Evolutionary conservation across 2,888 invertebrate genomes (phyloP), one percentile per base, ranked within the genome.

Genomic region (Blastobasis lacticolella): DNA sequence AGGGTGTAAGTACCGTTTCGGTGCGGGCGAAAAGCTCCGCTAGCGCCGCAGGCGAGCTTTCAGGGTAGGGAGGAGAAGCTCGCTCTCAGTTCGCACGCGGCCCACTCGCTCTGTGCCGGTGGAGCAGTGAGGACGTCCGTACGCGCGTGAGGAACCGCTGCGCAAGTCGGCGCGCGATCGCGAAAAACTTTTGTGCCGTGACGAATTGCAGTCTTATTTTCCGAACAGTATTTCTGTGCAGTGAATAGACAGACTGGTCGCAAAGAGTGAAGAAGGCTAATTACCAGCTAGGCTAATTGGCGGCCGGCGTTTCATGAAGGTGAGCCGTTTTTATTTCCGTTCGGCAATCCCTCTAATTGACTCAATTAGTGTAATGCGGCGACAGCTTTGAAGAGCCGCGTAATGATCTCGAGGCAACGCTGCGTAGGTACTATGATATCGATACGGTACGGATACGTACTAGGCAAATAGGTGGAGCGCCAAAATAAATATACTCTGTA

Each of bases 241-340:
- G 83, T 84, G 82, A 67, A 70, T 66, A 67, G 57, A 75, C 59
- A 70, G 76, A 81, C 82, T 78, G 64, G 71, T 73, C 72, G 63
- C 61, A 67, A 67, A 78, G 78, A 81, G 79, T 71, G 72, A 78
- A 83, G 78, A 78, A 23, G 77, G 78, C 82, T 86, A 86, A 86
- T 87, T 85, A 84, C 78, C 68, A 78, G 80, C 77, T 80, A 78
- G 78, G 77, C 85, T 87, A 87, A 87, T 88, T 87, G 86, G 84
- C 80, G 73, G 77, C 82, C 81, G 82, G 81, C 84, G 82, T 84
- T 87, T 83, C 84, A 88, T 88, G 87, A 88, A 88, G 88, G 88
- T 88, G 83, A 87, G 87, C 75, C 77, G 82, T 81, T 87, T 85
- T 88, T 86, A 87, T 88, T 88, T 88, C 85, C 86, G 86, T 87